Evolutionary conservation across 2,797 vertebrate genomes (phyloP), one percentile per base, ranked within the genome.

Genomic region (Capromys pilorides): DNA sequence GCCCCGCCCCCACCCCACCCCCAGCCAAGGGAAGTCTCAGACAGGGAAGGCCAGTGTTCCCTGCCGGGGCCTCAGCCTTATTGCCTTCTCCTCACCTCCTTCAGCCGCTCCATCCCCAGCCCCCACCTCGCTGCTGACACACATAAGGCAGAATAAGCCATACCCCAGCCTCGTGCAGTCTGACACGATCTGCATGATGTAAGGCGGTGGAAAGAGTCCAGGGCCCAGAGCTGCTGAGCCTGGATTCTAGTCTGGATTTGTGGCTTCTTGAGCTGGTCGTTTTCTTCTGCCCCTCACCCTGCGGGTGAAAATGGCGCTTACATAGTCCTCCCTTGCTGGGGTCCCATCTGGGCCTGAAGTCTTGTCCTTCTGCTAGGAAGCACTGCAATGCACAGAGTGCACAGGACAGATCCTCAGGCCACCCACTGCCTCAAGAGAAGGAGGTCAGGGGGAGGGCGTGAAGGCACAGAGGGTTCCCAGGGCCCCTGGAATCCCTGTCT

Each of bases 1-100:
- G 66, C 83, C 90, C 22, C 92, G 19, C 96, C 96, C 62, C 24
- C 71, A 21, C 21, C 79, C 75, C 90, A 92, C 88, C 45, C 88
- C 45, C 45, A 45, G 90, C 90, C 6, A 0, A 26, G 62, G 36
- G 64, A 54, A 71, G 64, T 80, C 85, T 88, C 67, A 24, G 66
- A 45, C 3, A 3, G 2, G 41, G 75, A 57, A 67, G 39, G 62
- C 0, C 6, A 1, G 31, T 24, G 51, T 18, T 75, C 73, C 8
- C 8, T 18, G 84, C 66, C 51, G 45, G 33, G 2, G 39, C 77
- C 59, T 54, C 22, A 10, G 73, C 51, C 62, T 71, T n/a, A 61
- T n/a, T 6, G 67, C 28, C n/a, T 82, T 80, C 94, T 78, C 57
- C 90, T 83, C 79, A 82, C 88, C 90, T 88, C 67, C 59, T 86